Evolutionary conservation across 2,888 invertebrate species (phyloP), one percentile per base, ranked within the genome.

Genomic region (Leptopilina drosophilae): DNA sequence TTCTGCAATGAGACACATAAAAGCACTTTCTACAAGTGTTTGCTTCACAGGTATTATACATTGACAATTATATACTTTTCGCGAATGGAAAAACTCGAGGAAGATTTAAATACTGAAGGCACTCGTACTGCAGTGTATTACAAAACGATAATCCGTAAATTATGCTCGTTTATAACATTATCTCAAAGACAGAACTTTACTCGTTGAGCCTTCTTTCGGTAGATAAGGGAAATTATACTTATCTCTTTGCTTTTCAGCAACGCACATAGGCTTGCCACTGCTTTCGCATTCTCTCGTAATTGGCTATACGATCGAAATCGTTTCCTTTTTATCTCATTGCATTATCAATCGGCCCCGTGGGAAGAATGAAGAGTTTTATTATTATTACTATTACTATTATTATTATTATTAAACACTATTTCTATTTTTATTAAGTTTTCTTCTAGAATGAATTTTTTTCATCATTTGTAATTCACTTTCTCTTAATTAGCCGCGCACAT

Each of bases 211-310:
- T 56, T 56, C 56, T 73, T 73, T 56, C 15, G 69, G 73, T 73
- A 73, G 73, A 56, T 73, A 73, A 73, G 56, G 78, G 77, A 82
- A 83, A 84, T 84, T 79, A 82, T 64, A 79, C 77, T 84, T 81
- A 83, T 78, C 85, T 85, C 81, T 80, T 78, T 83, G 77, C 73
- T 73, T 66, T 77, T 77, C 49, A 64, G 64, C 64, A 56, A 77
- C 66, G 66, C 64, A 56, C 64, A 56, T 53, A 49, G 33, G 49
- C 46, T 76, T 76, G 76, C 62, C 64, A 76, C 62, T 15, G 76
- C 62, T 62, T 62, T 64, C 77, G 78, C 80, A 81, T 81, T 83
- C 83, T 67, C 81, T 66, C 81, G 81, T 83, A 83, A 83, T 83
- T 83, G 83, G 83, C 83, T 77, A 66, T 73, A 77, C 80, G 82